phyloP scores from a whole-genome alignment of 2,113 vertebrate species.

The Verasper variegatus region DNA sequence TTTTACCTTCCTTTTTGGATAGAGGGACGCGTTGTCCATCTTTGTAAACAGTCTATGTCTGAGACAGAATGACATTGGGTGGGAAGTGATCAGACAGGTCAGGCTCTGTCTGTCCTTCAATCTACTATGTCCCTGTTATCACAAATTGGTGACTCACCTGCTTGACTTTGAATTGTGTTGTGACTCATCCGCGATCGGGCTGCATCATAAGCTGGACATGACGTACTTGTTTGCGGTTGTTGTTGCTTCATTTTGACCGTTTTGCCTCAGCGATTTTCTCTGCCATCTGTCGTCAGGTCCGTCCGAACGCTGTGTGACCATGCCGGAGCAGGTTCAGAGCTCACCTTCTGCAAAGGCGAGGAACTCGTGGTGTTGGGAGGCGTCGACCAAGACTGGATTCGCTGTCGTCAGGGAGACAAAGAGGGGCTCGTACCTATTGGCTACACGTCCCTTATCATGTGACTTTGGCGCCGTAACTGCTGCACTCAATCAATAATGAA shows the following conservation, averaged over 20 bases:
- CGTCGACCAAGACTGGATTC: constrained; percentile 94
- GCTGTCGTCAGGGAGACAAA: constrained; percentile 87
- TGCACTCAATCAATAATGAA: constrained; percentile 54
- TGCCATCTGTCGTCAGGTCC: constrained; percentile 78
- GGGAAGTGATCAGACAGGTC: not conserved
- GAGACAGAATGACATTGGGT: not conserved
- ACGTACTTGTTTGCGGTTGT: constrained; percentile 4
- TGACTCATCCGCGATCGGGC: constrained; percentile 41
- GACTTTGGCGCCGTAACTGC: constrained; percentile 67
- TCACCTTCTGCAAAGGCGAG: constrained; percentile 92
- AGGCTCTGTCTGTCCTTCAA: not conserved
- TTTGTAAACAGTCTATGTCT: no score
- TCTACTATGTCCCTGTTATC: not conserved
- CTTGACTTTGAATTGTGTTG: constrained; percentile 9
- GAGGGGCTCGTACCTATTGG: constrained; percentile 92
- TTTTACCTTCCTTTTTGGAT: not conserved
- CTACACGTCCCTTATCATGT: constrained; percentile 93
- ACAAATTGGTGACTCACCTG: constrained; percentile 37
- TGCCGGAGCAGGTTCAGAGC: constrained; percentile 72
- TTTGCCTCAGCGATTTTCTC: not conserved
- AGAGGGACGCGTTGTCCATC: not conserved
- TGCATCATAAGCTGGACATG: not conserved
- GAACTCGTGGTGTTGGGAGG: constrained; percentile 87
- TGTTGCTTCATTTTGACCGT: not conserved
- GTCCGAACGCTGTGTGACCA: constrained; percentile 92